Evolutionary conservation across 92 coral and sea anemone genomes (phyloP), one percentile per base, ranked within the genome.

Genomic region (Palythoa grandiflora): DNA sequence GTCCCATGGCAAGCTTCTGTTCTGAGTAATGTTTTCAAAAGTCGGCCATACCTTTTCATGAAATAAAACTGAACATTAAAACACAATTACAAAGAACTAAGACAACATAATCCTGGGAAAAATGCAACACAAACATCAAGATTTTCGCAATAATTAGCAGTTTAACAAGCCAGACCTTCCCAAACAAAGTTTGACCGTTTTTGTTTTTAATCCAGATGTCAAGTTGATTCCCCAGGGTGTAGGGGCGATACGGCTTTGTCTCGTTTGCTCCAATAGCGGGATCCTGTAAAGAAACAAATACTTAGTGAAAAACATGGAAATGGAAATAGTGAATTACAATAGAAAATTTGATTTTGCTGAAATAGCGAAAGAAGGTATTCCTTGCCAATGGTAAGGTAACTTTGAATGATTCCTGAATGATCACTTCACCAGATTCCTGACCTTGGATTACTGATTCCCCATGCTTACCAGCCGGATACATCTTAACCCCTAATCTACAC

Each of bases 241-340:
- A 97, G 11, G 99, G 98, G 51, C 84, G 89, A 83, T 90, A 93
- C 15, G 94, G 94, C 37, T 77, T 71, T 36, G 93, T 95, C 60
- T 97, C 99, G 38, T 97, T 97, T 12, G 96, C 97, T 65, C 98
- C 98, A 71, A 97, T 97, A 6, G 99, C 99, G 50, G 99, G 99
- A 83, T 97, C 99, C 99, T 96, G 60, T 28, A 81, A 16, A 63
- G 57, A n/a, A 86, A 75, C 20, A 1, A 79, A 38, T 0, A 19
- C 10, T 7, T 16, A 28, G 28, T n/a, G 9, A 16, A 19, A 63
- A 63, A 63, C 5, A 4, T 13, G 28, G 20, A 63, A 63, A n/a
- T n/a, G 2, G 17, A 16, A 63, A n/a, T 2, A 63, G 35, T 2
- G 10, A 16, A 63, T 3, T 37, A 63, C 7, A 63, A 63, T 44